Base-by-base conservation (phyloP, 2,888 invertebrate species). In the Nebria salina region DNA sequence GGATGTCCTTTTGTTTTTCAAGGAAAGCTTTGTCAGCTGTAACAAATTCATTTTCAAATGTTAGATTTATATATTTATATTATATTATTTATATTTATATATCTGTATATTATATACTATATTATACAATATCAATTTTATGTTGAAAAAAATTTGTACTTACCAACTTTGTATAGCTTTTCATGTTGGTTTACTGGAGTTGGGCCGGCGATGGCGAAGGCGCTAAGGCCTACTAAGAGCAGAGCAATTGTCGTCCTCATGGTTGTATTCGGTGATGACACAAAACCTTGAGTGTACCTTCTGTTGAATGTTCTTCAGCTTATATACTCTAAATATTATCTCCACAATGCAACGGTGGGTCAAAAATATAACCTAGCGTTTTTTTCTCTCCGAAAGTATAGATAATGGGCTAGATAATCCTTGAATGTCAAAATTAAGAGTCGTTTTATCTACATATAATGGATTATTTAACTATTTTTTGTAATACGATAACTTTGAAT, bases 1-100 rank as follows among this genome's bases (percentile, higher is more conserved):
- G 86, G 83, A 93, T 88, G 85, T 92, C 90, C 81, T 91, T 87
- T 86, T 85, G 85, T 65, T 83, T 83, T 72, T 84, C 82, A 75
- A 85, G 82, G 79, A 84, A 83, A 2, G 54, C 83, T 77, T 84
- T 83, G 82, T 84, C 84, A 76, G 82, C 85, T 84, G 75, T 9
- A 54, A 54, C 7, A 54, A 54, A 11, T 13, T 11, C 4, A 54
- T 54, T 54, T 54, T 54, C 13, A 0, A 8, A 34, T 34, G 13
- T 54, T 54, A 54, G 20, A 20, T 20, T 20, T 20, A 20, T 20
- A 20, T 20, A 20, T 20, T 20, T 20, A 20, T 20, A 20, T 20
- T 20, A 20, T 20, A 20, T 20, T 20, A 20, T 20, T 1, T 20
- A 20, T 20, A 20, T 20, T 20, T 20, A 20, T 20, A 20, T 20